Evolutionary conservation across 2,797 vertebrate species (phyloP).

Genomic region (Pseudopleuronectes americanus): DNA sequence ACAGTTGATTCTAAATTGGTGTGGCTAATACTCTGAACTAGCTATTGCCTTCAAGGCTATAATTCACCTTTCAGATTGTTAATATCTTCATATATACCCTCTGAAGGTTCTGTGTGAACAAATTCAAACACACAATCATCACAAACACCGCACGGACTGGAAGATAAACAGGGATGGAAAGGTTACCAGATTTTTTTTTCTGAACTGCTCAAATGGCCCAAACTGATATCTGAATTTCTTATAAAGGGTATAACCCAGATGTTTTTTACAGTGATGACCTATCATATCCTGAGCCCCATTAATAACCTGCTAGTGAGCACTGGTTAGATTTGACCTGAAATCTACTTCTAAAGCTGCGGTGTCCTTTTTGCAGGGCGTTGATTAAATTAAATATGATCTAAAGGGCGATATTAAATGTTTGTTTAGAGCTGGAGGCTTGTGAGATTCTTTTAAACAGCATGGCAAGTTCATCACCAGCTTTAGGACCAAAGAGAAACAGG

Average conservation of each 20-base stretch:
- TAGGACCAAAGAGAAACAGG: background rate
- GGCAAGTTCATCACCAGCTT: background rate
- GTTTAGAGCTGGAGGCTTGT: background rate
- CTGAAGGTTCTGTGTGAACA: background rate
- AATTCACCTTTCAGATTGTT: constrained; percentile 4
- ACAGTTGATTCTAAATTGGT: background rate
- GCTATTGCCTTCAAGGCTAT: background rate
- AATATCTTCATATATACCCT: constrained; percentile 1
- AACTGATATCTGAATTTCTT: background rate
- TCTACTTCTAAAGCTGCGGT: background rate
- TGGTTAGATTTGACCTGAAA: constrained; percentile 3
- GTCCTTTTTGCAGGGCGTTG: background rate
- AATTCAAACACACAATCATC: background rate
- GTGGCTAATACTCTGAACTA: background rate
- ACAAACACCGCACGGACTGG: background rate
- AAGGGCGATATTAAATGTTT: background rate
- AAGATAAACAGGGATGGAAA: constrained; percentile 6
- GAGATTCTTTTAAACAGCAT: background rate
- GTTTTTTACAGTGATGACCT: background rate
- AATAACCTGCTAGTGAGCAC: background rate
- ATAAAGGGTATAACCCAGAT: background rate
- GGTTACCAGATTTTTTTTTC: background rate
- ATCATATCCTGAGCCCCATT: background rate
- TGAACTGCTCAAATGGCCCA: background rate
- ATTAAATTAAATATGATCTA: background rate